Base-by-base conservation (phyloP, 2,888 invertebrate species). In the Hipparchia semele region DNA sequence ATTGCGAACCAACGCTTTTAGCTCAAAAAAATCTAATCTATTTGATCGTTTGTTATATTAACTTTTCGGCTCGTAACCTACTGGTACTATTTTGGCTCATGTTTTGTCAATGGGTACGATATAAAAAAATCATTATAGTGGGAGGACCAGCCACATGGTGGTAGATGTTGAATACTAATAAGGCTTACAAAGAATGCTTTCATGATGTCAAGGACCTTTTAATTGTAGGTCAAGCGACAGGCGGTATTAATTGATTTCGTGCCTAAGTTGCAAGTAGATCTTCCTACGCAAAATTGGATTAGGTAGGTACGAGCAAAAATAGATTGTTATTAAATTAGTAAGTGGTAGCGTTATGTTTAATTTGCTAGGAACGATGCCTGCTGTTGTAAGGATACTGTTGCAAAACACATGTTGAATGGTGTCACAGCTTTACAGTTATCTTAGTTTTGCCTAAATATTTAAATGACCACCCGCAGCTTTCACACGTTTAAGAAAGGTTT, bases 151-250 rank as follows among this genome's bases (percentile, higher is more conserved):
- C 56, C 71, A 70, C 60, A 60, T 75, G 73, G 71, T 67, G 67
- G 58, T 69, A 33, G 53, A 60, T 67, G 59, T 73, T 71, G 75
- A 75, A 75, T 75, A 67, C 69, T 73, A 75, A 75, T 73, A 71
- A 71, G 69, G 66, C 60, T 75, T 64, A 75, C 73, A 73, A 72
- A 71, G 73, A 73, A 71, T 67, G 53, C 66, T 71, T 71, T 73
- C 62, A 65, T 65, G 45, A 51, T 73, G 73, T 75, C 75, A 75
- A 75, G 73, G 75, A 75, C 75, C 73, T 53, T 23, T 23, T 62
- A 68, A 71, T 74, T 65, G 73, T 75, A 65, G 73, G 73, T 73
- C 73, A 70, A 56, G 60, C 61, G 59, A 71, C 62, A 70, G 73
- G 62, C 65, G 60, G 49, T 62, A 73, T 67, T 71, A 45, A 75